Evolutionary conservation across 2,797 vertebrate genomes (phyloP), one percentile per base, ranked within the genome.

Genomic region (Muraenolepis orangiensis): DNA sequence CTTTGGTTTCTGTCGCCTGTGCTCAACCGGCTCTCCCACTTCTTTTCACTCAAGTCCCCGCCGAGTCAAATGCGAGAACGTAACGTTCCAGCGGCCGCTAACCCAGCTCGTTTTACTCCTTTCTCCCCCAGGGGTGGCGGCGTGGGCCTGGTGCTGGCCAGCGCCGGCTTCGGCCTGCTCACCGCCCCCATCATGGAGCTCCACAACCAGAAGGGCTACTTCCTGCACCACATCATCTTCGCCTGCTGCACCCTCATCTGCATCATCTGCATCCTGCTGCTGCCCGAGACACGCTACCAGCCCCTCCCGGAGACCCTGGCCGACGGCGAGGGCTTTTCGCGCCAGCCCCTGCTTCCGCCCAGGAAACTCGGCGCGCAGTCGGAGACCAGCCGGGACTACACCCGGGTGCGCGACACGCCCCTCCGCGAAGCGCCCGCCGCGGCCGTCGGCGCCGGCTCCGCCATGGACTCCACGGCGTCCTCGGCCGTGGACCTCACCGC

Each of bases 241-340:
- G 96, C 98, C 91, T 98, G 97, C 93, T 99, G 97, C 88, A 98
- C 98, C 0, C 96, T 99, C 77, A 98, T 99, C 92, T 99, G 98
- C 92, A 98, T 98, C 91, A 99, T 98, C 89, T 99, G 98, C 89
- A 98, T 98, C 83, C 94, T 98, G 70, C 93, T 99, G 86, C 93
- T 99, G 88, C 98, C 97, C 0, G 97, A 98, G 86, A 97, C 96
- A 23, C 95, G 95, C 78, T 91, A 93, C 90, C 96, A 95, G 90
- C 93, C 93, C 71, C 95, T 99, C 77, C 96, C 98, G 0, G 97
- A 98, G 90, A 96, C 94, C 77, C 93, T 99, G 86, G 89, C 92
- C 0, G 95, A 97, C 0, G 96, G 95, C 1, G 97, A 99, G 87
- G 93, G 89, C 89, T 98, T 97, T 91, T 95, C 95, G 0, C 91